phyloP scores from a whole-genome alignment of 2,113 vertebrate genomes.

The Prionailurus bengalensis region DNA sequence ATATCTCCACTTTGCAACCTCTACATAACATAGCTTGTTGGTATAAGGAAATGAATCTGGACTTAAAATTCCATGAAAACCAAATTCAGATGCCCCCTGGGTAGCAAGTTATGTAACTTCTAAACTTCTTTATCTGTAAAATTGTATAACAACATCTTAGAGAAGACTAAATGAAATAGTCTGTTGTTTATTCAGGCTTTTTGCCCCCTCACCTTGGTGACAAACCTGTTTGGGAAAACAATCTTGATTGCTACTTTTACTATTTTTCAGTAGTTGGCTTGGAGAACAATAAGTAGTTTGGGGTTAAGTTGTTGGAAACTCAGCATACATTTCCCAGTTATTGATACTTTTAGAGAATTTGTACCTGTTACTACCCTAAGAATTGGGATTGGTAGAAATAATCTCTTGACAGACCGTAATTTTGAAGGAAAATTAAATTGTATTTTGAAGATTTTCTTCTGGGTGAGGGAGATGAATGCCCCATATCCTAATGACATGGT shows the following conservation, averaged over 20 bases:
- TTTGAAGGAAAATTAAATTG: not conserved
- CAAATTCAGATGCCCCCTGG: not conserved
- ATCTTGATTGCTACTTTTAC: not conserved
- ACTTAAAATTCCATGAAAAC: not conserved
- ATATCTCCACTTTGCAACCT: not conserved
- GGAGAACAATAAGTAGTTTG: not conserved
- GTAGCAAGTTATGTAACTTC: not conserved
- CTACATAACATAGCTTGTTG: not conserved
- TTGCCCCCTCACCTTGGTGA: not conserved
- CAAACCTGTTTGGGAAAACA: not conserved
- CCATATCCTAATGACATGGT: not conserved
- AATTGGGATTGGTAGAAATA: not conserved
- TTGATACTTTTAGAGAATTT: not conserved
- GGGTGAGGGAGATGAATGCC: not conserved
- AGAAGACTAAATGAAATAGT: not conserved
- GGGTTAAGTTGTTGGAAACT: not conserved
- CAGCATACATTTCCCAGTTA: not conserved
- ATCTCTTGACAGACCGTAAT: not conserved
- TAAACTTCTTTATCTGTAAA: not conserved
- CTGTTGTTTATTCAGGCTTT: not conserved
- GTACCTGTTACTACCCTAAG: not conserved
- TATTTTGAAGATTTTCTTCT: constrained; percentile 19
- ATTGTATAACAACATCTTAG: not conserved
- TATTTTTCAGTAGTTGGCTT: not conserved
- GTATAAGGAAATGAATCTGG: not conserved